Conservation (phyloP, 2,113 vertebrate species). For the Anarhynchus alexandrinus region DNA sequence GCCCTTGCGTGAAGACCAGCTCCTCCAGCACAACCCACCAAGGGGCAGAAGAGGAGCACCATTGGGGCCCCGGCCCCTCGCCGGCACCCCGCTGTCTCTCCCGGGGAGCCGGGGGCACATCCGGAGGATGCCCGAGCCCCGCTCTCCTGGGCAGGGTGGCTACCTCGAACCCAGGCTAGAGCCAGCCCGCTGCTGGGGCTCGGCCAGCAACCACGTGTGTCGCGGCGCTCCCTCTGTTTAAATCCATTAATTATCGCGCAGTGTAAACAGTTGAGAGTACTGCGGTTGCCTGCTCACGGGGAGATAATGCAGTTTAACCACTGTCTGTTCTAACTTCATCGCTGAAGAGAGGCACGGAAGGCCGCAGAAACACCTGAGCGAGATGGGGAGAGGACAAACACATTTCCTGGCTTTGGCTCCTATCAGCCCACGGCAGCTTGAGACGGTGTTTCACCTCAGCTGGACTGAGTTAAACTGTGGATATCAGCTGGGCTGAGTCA, state of each 20-base stretch:
- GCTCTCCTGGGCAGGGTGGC: not conserved
- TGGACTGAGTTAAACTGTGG: not conserved
- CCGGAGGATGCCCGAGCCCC: accelerated
- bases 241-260: constrained; percentile 40
- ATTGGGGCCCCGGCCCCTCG: accelerated
- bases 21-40: not conserved
- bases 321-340: not conserved
- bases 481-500: not conserved
- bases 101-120: accelerated
- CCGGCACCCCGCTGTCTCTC: accelerated
- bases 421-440: not conserved
- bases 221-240: not conserved
- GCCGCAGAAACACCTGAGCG: not conserved
- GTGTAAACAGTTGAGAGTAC: constrained; percentile 24
- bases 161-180: not conserved
- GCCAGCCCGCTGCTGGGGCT: not conserved
- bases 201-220: not conserved
- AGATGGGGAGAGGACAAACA: not conserved
- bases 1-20: not conserved
- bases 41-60: not conserved
- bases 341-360: not conserved
- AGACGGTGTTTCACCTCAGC: not conserved
- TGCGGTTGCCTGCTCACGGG: not conserved
- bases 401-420: not conserved
- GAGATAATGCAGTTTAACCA: constrained; percentile 56